Base-by-base conservation (phyloP, 2,113 vertebrate genomes). In the Poecilia latipinna region DNA sequence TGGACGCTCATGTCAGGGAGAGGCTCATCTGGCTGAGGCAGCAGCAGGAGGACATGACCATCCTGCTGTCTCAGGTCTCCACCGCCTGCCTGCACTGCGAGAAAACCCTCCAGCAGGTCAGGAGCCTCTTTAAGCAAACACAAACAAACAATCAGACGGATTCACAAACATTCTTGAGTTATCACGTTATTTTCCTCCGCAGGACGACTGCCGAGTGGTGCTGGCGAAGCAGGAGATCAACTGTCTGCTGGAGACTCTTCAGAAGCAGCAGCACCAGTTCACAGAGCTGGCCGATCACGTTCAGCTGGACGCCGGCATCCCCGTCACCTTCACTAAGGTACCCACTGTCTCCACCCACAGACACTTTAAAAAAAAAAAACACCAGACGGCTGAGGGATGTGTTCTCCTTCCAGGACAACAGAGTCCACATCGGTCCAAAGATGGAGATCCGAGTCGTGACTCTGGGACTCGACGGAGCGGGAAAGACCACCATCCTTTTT, bases 381-480 rank as follows among this genome's bases (percentile, higher is more conserved):
- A 31, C 61, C 61, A 63, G 31, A 63, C 5, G 17, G 31, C 8
- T 32, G 61, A 63, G 13, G 61, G 60, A 31, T 8, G 2, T 29
- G 19, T 24, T 70, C 0, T 28, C 1, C 35, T 63, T 87, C 64
- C 74, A 99, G 98, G 98, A 99, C 92, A 99, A 99, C 89, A 95
- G 98, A 76, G 97, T 99, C 73, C 98, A 99, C 91, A 99, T 99
- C 77, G 98, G 98, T 75, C 98, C 98, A 76, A 99, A 99, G 94
- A 99, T 99, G 98, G 98, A 99, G 94, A 99, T 99, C 88, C 96
- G 97, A 0, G 98, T 99, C 61, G 98, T 98, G 57, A 99, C 98
- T 12, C 92, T 99, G 48, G 98, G 98, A 57, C 94, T 99, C 63
- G 98, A 99, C 61, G 96, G 97, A 82, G 97, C 98, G 35, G 98